Base-by-base conservation (phyloP, 2,797 vertebrate genomes). In the Sebastolobus altivelis region DNA sequence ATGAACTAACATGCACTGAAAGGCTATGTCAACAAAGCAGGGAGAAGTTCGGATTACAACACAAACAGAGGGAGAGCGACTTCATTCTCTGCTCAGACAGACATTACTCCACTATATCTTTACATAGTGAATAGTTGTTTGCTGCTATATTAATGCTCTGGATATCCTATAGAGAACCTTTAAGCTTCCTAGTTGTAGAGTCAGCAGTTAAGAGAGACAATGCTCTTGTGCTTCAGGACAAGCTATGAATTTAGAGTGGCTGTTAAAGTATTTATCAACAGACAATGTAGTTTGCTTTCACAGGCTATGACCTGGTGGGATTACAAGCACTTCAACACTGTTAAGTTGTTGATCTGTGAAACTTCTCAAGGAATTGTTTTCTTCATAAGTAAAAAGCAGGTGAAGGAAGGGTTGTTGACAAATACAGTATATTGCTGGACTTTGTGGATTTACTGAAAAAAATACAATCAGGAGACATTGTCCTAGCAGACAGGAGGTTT, bases 241-340 rank as follows among this genome's bases (percentile, higher is more conserved):
- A 35, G 56, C 52, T 62, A 38, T 79, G 66, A 79, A 85, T 82
- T 83, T 46, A 70, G 33, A 88, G 77, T 80, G 65, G 55, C 68
- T 82, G 33, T 69, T 85, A 52, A 85, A 85, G 72, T 82, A 89
- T 90, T 82, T 84, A 88, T 88, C 55, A 80, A 60, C 62, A 60
- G 37, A 77, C 38, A 79, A 33, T 79, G 65, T 70, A 46, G 54
- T 79, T 77, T 74, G n/a, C 63, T 82, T 78, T 59, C 59, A 76
- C 37, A 58, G 66, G 74, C 58, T 65, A 58, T 59, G 72, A 79
- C 84, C 72, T 75, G 49, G 49, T 67, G 72, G 67, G 88, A 80
- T 76, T 81, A 80, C 79, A 85, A 86, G 68, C 18, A 40, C 33
- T 43, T 65, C 29, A 63, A 38, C 71, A 49, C 65, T 62, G 66